These are phyloP conservation scores for Lepisosteus oculatus DNA, from an alignment of 2,113 vertebrate species.

Conservation along the genomic window DNA sequence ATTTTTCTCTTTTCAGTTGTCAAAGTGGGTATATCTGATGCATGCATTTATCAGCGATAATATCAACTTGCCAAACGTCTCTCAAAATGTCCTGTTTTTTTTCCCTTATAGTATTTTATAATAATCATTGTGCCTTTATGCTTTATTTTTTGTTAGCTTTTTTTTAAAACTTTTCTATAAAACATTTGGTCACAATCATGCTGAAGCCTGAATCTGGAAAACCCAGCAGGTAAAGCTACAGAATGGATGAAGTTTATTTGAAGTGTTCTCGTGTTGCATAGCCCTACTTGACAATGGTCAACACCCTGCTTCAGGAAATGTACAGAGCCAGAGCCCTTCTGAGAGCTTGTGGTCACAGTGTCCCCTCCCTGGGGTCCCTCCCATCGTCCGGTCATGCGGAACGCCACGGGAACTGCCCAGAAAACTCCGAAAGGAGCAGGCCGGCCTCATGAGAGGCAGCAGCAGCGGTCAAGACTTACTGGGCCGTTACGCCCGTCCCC, in stretches of 20 bases:
- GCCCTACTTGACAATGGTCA: constrained; percentile 61
- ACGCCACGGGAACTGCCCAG: too few relatives aligned
- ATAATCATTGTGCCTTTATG: constrained; percentile 58
- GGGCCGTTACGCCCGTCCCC: too few relatives aligned
- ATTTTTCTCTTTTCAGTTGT: constrained; percentile 31
- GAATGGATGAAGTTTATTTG: constrained; percentile 54
- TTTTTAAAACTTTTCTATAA: constrained; percentile 56
- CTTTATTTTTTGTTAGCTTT: constrained; percentile 44
- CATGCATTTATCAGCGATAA: constrained; percentile 61
- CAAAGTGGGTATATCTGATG: constrained; percentile 49
- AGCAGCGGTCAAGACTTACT: too few relatives aligned
- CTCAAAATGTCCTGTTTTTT: constrained; percentile 36
- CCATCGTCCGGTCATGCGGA: too few relatives aligned
- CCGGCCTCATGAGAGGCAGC: too few relatives aligned
- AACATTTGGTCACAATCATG: constrained; percentile 90
- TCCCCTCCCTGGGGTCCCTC: neutral
- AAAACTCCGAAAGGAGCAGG: too few relatives aligned
- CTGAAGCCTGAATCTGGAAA: constrained; percentile 74
- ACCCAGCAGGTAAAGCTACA: constrained; percentile 76
- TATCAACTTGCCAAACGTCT: constrained; percentile 50
- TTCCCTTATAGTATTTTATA: constrained; percentile 34
- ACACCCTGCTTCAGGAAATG: constrained; percentile 20
- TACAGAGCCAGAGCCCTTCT: constrained; percentile 29
- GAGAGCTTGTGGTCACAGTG: constrained; percentile 13
- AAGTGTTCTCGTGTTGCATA: constrained; percentile 86